Evolutionary conservation across 1,140 invertebrate genomes (phyloP), one percentile per base, ranked within the genome.

Genomic region (Plectrocnemia conspersa): DNA sequence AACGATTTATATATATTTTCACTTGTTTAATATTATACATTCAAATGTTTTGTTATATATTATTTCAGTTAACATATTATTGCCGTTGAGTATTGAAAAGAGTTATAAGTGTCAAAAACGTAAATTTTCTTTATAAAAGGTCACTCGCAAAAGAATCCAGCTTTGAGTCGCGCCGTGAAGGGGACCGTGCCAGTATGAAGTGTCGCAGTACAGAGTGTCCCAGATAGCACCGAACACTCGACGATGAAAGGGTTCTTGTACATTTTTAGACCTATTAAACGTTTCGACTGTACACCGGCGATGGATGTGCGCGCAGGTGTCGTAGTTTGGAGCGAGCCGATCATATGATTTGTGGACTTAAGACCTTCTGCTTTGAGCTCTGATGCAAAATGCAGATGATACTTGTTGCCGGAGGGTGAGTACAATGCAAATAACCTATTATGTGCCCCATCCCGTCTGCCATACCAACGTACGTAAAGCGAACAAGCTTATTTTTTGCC

Each of bases 311-410:
- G 10, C 18, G 9, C 16, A 41, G 25, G 6, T 33, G 29, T 4
- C 22, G 32, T 23, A 47, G 45, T 33, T 19, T 33, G 32, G 11
- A 32, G 15, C 10, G 11, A 32, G 15, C 10, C 18, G 19, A 10
- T 21, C 18, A 29, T 49, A 40, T 21, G 3, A 7, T 36, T 11
- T 21, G 19, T 56, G 55, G 47, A 57, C 46, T 45, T 24, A 52
- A 58, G 24, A 52, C 35, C 45, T 44, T 50, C 44, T 58, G 18
- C 16, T 45, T 45, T 11, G 21, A 45, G 10, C 22, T 10, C 32
- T 19, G 53, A 60, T 60, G 58, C 58, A 60, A 60, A 60, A 60
- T 60, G 58, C 58, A 60, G 58, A 60, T 60, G 58, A 60, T 60
- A 52, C 52, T 60, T 21, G 58, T 60, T 29, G 58, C 58, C 32